A percentile compares a stretch with the other conserved stretches of the same genome.
These are phyloP conservation scores for Griposia aprilina DNA, from an alignment of 2,888 invertebrate genomes.

Conservation along the genomic window DNA sequence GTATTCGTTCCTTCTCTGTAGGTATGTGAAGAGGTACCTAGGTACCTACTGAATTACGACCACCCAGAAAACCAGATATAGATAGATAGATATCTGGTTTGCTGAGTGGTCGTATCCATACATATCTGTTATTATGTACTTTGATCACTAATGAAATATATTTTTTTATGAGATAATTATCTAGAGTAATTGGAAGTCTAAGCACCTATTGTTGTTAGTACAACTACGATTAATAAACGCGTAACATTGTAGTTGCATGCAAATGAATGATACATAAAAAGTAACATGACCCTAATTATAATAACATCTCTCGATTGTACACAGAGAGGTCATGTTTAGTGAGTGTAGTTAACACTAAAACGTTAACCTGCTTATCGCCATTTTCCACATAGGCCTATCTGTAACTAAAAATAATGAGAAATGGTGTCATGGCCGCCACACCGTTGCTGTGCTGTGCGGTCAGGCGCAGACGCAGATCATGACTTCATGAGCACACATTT, in stretches of 20 bases:
- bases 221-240: constrained; percentile 3
- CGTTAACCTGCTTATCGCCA: constrained; percentile 6
- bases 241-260: neutral
- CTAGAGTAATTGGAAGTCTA: neutral
- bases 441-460: neutral
- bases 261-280: neutral
- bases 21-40: too few relatives aligned
- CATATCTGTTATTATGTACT: neutral
- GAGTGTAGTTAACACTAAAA: neutral
- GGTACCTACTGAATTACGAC: too few relatives aligned
- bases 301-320: neutral
- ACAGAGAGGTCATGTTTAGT: constrained; percentile 6
- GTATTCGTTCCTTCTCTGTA: neutral
- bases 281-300: neutral
- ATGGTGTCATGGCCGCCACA: constrained; percentile 39
- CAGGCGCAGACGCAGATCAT: constrained; percentile 31
- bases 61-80: too few relatives aligned
- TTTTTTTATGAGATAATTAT: constrained; percentile 11
- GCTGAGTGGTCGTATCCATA: neutral
- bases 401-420: constrained; percentile 23
- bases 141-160: neutral
- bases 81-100: too few relatives aligned
- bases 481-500: constrained; percentile 16
- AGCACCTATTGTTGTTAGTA: constrained; percentile 10
- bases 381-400: constrained; percentile 39